phyloP scores from a whole-genome alignment of 2,888 invertebrate species.

The Orthosia gothica region DNA sequence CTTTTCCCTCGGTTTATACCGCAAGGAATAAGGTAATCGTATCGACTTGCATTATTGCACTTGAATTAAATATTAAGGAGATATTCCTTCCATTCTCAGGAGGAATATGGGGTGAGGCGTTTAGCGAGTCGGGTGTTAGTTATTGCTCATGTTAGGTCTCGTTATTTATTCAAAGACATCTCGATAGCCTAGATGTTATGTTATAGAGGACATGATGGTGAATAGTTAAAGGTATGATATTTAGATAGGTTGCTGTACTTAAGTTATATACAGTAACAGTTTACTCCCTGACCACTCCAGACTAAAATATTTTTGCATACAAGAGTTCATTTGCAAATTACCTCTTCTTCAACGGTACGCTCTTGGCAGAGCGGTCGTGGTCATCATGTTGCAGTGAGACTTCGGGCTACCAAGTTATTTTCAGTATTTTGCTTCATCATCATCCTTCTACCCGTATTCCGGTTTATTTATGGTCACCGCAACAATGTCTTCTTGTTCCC shows the following conservation, averaged over 20 bases:
- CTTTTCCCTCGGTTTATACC: conserved; percentile 59
- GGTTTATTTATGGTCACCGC: too few species aligned
- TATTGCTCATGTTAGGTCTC: conserved; percentile 19
- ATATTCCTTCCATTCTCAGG: background rate
- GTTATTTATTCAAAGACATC: conserved; percentile 37
- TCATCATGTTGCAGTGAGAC: too few species aligned
- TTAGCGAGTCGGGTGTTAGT: conserved; percentile 27
- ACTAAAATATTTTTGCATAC: background rate
- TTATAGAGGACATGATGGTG: background rate
- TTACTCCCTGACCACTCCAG: background rate
- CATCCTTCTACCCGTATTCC: too few species aligned
- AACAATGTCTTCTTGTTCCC: too few species aligned
- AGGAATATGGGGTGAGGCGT: conserved; percentile 13
- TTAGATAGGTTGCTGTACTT: background rate
- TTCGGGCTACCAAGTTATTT: too few species aligned
- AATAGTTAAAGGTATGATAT: conserved; percentile 1
- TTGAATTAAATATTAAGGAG: conserved; percentile 61
- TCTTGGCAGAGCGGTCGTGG: too few species aligned
- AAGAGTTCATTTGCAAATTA: too few species aligned
- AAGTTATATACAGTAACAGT: background rate
- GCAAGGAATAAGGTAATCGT: conserved; percentile 55
- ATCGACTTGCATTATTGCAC: conserved; percentile 64
- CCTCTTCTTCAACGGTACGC: too few species aligned
- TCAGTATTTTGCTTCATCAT: too few species aligned
- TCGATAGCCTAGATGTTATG: background rate